Evolutionary conservation across 2,888 invertebrate genomes (phyloP).

Genomic region (Zygothrica quintamaculata): DNA sequence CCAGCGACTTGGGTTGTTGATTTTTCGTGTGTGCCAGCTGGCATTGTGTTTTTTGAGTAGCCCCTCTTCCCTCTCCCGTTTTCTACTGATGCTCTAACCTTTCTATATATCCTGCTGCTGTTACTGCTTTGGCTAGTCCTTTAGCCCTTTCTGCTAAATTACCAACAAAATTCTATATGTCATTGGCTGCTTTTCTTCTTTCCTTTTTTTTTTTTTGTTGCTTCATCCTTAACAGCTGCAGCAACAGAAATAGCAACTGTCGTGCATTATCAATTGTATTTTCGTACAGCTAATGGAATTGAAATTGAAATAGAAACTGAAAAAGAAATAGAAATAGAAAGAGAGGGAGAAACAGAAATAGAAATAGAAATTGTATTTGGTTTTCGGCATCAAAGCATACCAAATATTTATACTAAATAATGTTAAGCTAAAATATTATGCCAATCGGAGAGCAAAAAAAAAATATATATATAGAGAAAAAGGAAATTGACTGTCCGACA

Average conservation of each 20-base stretch:
- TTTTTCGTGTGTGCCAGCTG: conserved; percentile 56
- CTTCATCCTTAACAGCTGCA: too few species aligned
- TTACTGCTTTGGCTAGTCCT: too few species aligned
- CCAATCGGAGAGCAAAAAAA: too few species aligned
- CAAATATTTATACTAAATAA: conserved; percentile 59
- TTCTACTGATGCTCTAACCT: too few species aligned
- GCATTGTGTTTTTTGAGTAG: conserved; percentile 24
- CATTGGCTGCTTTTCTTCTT: conserved; percentile 17
- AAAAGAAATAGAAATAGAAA: conserved; percentile 68
- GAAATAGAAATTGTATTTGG: conserved; percentile 63
- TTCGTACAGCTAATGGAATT: conserved; percentile 63
- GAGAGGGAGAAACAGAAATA: conserved; percentile 54
- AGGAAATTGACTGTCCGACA: too few species aligned
- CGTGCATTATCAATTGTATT: conserved; percentile 64
- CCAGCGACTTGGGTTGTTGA: conserved; percentile 52
- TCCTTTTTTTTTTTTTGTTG: too few species aligned
- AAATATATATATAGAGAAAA: too few species aligned
- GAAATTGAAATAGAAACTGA: conserved; percentile 63
- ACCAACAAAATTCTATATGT: not conserved
- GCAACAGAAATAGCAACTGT: conserved; percentile 5
- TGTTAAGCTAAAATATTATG: too few species aligned
- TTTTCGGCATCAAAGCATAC: conserved; percentile 43
- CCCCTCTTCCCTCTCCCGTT: too few species aligned
- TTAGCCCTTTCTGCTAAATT: too few species aligned
- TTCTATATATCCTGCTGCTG: not conserved